Evolutionary conservation across 1,140 invertebrate genomes (phyloP), one percentile per base, ranked within the genome.

Genomic region (Telenomus remus): DNA sequence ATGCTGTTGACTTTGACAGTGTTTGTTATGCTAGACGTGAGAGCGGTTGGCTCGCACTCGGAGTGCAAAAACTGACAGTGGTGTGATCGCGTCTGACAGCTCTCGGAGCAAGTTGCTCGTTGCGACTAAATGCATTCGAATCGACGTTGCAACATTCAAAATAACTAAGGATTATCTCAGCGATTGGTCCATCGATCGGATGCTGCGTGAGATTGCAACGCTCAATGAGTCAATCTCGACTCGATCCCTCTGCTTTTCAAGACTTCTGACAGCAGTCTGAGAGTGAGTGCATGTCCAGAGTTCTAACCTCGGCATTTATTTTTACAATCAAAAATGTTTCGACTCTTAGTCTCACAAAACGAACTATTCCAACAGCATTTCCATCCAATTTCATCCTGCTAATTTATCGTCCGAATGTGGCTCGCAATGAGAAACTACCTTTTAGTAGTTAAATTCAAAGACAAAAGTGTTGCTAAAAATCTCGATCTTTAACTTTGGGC

Each of bases 21-120:
- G 69, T 64, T 72, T 72, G 69, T 72, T 64, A 59, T 72, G 60
- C 48, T 13, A 53, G 15, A 59, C 39, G 53, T 27, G 54, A 64
- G 60, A 3, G 51, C 27, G 69, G 48, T 47, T 10, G 34, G 13
- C 8, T 27, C 43, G 35, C 35, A 39, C 10, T 49, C 14, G 5
- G 16, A 19, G 51, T 37, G 51, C 39, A 2, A 48, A 49, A 11
- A 54, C 44, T 56, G 44, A 61, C 59, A 63, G 13, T 10, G 10
- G 13, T 13, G 39, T 27, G 19, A 27, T 6, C 34, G 19, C 49
- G 46, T 39, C 12, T 19, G 12, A 19, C 35, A 68, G 27, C 33
- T 43, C 47, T 44, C 53, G 43, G 3, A 10, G 11, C 19, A 33
- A 51, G 5, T 6, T 0, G 14, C 9, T 3, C n/a, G n/a, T n/a